Base-by-base conservation (phyloP, 2,797 vertebrate species). In the Melanogrammus aeglefinus region DNA sequence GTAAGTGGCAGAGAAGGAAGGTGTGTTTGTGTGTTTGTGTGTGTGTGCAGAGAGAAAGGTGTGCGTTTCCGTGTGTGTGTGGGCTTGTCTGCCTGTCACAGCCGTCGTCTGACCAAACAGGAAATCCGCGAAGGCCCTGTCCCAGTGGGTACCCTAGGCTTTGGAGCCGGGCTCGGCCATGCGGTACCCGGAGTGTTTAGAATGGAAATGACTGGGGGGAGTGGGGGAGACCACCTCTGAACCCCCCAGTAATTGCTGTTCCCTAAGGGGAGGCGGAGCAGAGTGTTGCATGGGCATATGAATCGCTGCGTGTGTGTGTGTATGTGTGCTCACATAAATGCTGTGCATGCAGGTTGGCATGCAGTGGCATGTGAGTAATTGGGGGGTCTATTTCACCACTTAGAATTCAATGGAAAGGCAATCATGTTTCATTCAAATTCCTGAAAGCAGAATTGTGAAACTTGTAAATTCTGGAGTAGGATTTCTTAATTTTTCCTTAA, bases 161-260 rank as follows among this genome's bases (percentile, higher is more conserved):
- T 76, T 75, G 82, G 85, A 87, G 81, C 71, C 72, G 14, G 63
- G 78, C 81, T 84, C 83, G 73, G 74, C 85, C 87, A 85, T 81
- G 84, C 72, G 31, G 76, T 81, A 80, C 81, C 76, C 57, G 35
- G 41, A 85, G 82, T 86, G 85, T 88, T 89, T 86, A 70, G 83
- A 85, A 86, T 84, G 80, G 84, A 88, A 90, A 87, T 81, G 80
- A 76, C 81, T 75, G 31, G 80, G 39, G 6, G 69, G 77, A 80
- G 79, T 77, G 83, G 27, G 82, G 85, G 80, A 89, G 88, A 82
- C 75, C 82, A 91, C 87, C 92, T 84, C 78, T 88, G 87, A 91
- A 90, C 90, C 82, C 80, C 77, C n/a, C 18, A 7, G 81, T 91
- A 91, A 93, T 91, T 91, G 86, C 78, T 72, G 79, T 80, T 82